Percentiles rank a stretch among this genome's conserved stretches.
These are phyloP conservation scores for Phylloscopus collybita DNA, from an alignment of 2,797 vertebrate species.

Conservation along the genomic window DNA sequence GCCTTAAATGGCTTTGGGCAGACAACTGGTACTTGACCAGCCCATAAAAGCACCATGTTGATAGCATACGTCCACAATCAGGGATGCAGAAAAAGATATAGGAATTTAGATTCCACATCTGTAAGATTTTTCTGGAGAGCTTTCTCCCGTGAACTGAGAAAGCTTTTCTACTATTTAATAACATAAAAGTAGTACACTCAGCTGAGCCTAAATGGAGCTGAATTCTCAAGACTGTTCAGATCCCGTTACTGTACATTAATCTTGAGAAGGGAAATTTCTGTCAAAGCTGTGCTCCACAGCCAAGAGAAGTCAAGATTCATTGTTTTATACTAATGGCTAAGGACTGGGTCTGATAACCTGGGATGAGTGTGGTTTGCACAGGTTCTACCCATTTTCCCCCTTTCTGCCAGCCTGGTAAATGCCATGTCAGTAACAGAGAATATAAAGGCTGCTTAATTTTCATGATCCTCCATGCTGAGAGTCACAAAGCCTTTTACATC, in stretches of 20 bases:
- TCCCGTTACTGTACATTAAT: accelerated
- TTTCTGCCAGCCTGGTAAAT: not conserved
- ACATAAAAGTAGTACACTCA: not conserved
- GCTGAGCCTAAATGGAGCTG: not conserved
- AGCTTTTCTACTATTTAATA: not conserved
- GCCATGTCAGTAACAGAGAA: not conserved
- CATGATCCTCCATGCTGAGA: accelerated
- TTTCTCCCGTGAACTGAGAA: not conserved
- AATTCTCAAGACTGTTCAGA: not conserved
- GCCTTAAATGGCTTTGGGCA: not conserved
- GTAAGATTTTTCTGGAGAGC: not conserved
- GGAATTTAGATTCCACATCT: not conserved
- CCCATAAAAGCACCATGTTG: not conserved
- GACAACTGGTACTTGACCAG: not conserved
- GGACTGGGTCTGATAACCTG: not conserved
- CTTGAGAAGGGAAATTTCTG: not conserved
- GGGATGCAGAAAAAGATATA: not conserved
- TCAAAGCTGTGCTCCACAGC: not conserved
- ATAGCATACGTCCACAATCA: not conserved
- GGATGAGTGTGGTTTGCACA: accelerated
- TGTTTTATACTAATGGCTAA: not conserved
- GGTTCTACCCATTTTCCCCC: not conserved
- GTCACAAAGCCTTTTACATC: not conserved
- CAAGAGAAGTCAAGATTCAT: not conserved
- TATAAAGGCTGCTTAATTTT: not conserved